Evolutionary conservation across 2,113 vertebrate genomes (phyloP), one percentile per base, ranked within the genome.

Genomic region (Pseudorasbora parva): DNA sequence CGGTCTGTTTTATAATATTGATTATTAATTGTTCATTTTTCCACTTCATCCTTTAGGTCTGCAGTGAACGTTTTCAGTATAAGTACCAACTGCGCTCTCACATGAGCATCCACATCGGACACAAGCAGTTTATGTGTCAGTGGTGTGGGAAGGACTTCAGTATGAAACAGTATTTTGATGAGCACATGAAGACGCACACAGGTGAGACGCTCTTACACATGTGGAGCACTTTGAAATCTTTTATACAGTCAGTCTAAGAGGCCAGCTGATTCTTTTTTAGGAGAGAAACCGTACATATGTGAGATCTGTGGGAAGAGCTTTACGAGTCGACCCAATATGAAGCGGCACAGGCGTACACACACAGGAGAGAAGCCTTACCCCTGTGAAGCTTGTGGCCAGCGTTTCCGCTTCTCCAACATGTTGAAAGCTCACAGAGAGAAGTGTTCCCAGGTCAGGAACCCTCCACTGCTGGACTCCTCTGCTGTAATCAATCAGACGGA

Each of bases 351-450:
- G 60, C 94, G 96, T 82, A 97, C 96, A 0, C 96, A 97, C 94
- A 96, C 96, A 0, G 96, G 96, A 0, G 96, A 96, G 93, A 97
- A 97, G 91, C 96, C 96, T 0, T 97, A 97, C 82, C 95, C 96
- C 0, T 97, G 96, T 1, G 95, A 95, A 4, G 93, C 93, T 49
- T 97, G 96, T 0, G 95, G 96, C 59, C 96, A 96, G 81, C 94
- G 96, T 78, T 97, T 96, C 92, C 95, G 96, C 85, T 97, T 97
- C 93, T 96, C 96, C 92, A 97, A 97, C 94, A 96, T 97, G 96
- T 95, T 97, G 82, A 97, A 96, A 87, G 95, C 96, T 1, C 96
- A 97, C 93, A 94, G 95, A 84, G 96, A 97, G 89, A 96, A 96
- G 47, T 96, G 96, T 84, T 96, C 96, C 92, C 94, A 94, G 0